Conservation (phyloP, 2,797 vertebrate genomes). For the Agapornis canus region DNA sequence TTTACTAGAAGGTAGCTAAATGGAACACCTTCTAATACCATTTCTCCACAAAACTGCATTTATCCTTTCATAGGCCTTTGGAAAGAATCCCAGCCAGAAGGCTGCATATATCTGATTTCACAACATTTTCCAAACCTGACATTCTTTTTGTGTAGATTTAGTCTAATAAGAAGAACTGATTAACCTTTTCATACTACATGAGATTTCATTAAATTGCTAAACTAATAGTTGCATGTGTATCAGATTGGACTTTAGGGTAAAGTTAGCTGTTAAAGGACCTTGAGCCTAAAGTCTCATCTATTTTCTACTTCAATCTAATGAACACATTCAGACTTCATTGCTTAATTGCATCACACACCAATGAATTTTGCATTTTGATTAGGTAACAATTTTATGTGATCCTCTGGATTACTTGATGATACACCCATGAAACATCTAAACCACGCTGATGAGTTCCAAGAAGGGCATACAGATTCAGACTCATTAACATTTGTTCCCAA, state of each 20-base stretch:
- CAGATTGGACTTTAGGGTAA: slow-evolving; percentile 13
- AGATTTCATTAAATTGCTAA: slow-evolving; percentile 51
- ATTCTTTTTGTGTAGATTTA: slow-evolving; percentile 1
- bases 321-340: slow-evolving; percentile 57
- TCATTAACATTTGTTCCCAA: neutral
- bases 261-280: slow-evolving; percentile 52
- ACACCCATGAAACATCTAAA: slow-evolving; percentile 14
- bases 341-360: slow-evolving; percentile 71
- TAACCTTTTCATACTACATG: slow-evolving; percentile 27
- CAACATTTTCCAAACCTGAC: neutral
- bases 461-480: slow-evolving; percentile 4
- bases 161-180: neutral
- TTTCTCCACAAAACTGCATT: neutral
- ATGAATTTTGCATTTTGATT: slow-evolving; percentile 71
- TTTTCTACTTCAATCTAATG: slow-evolving; percentile 58
- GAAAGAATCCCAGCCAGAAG: neutral
- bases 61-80: neutral
- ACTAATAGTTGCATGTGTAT: slow-evolving; percentile 42
- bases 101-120: neutral
- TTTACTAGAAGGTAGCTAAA: neutral
- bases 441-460: slow-evolving; percentile 11
- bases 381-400: slow-evolving; percentile 53
- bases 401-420: slow-evolving; percentile 69
- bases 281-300: slow-evolving; percentile 54
- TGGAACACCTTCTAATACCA: neutral